phyloP scores from a whole-genome alignment of 2,888 invertebrate species.

The Brenthis hecate region DNA sequence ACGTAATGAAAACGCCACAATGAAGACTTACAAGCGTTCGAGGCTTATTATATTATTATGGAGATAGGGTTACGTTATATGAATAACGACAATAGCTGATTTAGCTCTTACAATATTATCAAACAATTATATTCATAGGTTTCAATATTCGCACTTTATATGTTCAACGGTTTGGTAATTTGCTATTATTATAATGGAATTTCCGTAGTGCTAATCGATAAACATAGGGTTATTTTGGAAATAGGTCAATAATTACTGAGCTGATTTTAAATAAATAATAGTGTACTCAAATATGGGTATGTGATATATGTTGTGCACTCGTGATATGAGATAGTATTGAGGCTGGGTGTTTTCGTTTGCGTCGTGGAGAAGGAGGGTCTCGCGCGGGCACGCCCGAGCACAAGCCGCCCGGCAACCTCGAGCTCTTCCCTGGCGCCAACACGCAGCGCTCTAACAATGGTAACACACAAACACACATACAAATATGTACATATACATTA shows the following conservation, averaged over 20 bases:
- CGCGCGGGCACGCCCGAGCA: conserved; percentile 85
- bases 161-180: too few species aligned
- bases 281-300: not conserved
- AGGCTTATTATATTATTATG: too few species aligned
- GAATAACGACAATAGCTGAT: conserved; percentile 2
- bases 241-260: conserved; percentile 9
- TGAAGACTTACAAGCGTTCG: not conserved
- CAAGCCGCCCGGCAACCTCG: conserved; percentile 87
- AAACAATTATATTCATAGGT: too few species aligned
- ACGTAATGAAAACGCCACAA: conserved; percentile 2
- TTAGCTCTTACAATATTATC: not conserved
- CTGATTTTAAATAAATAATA: not conserved
- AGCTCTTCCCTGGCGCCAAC: conserved; percentile 85
- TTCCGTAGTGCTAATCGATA: too few species aligned
- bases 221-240: not conserved
- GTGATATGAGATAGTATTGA: conserved; percentile 41
- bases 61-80: conserved; percentile 7
- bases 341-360: conserved; percentile 63
- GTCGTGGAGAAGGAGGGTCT: conserved; percentile 72
- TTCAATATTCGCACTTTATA: too few species aligned
- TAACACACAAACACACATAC: conserved; percentile 66
- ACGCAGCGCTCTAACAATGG: conserved; percentile 90
- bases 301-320: not conserved
- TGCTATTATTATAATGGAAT: too few species aligned
- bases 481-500: conserved; percentile 10